These are phyloP conservation scores for Aurelia aurita DNA, from an alignment of 30 jellyfish, hydroid and myxozoan species.

Conservation along the genomic window DNA sequence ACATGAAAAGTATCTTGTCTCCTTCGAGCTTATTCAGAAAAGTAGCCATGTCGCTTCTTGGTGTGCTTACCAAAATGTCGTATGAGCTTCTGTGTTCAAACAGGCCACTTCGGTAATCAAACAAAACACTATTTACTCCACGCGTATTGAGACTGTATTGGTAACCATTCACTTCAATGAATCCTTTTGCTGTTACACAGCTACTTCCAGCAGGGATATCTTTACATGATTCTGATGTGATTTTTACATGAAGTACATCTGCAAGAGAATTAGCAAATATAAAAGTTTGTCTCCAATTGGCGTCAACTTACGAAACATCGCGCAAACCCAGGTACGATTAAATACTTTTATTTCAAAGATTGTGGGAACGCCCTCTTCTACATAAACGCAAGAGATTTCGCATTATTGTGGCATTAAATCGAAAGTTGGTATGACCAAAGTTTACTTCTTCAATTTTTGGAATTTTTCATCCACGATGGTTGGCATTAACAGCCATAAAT, in stretches of 20 bases:
- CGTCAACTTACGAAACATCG: too few species aligned
- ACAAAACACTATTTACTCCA: constrained; percentile 29
- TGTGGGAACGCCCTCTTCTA: too few species aligned
- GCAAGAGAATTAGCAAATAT: not conserved
- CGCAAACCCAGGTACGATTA: too few species aligned
- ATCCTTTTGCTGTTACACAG: not conserved
- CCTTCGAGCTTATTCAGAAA: constrained; percentile 12
- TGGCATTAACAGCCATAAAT: too few species aligned
- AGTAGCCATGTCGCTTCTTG: not conserved
- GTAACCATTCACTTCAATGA: constrained; percentile 33
- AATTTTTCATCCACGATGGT: too few species aligned
- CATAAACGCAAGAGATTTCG: too few species aligned
- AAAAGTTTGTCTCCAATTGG: too few species aligned
- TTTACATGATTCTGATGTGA: not conserved
- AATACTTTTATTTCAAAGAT: too few species aligned
- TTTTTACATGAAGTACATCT: not conserved
- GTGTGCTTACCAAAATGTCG: not conserved
- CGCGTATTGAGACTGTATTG: constrained; percentile 21
- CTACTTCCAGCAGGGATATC: not conserved
- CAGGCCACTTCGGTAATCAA: constrained; percentile 61
- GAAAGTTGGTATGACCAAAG: too few species aligned
- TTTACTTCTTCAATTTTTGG: too few species aligned
- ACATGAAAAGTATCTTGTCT: constrained; percentile 40
- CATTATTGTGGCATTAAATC: too few species aligned
- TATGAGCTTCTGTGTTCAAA: constrained; percentile 30